Base-by-base conservation (phyloP, 1,140 invertebrate species). In the Zophobas atratus region DNA sequence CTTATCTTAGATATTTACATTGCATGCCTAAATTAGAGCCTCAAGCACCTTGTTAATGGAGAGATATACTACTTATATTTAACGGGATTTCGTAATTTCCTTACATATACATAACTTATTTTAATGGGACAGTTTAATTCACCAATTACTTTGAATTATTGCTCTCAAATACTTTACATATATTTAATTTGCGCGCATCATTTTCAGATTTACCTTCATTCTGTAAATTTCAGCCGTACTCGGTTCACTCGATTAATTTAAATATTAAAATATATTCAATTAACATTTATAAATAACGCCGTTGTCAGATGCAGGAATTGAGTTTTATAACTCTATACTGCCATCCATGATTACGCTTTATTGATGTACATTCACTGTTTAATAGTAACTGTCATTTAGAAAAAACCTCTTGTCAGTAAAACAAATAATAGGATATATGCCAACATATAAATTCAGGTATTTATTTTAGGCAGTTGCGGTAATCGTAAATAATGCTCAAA, bases 21-120 rank as follows among this genome's bases (percentile, higher is more conserved):
- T 72, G 74, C 78, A 76, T 73, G 78, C 70, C 57, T 75, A 78
- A 78, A 78, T 79, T 79, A 76, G 55, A 73, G 70, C 78, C 78
- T 70, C 38, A 76, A 79, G 78, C 78, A 75, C 78, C 75, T 77
- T 79, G 78, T 79, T 79, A 79, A 79, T 79, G 78, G 78, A 77
- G 78, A 79, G 71, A 78, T 78, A 77, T 79, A 79, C 75, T 77
- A 77, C 75, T 77, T 77, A 79, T 79, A 79, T 79, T 79, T 77
- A 79, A 79, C 32, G 63, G 78, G 78, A 79, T 79, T 79, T 79
- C 70, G 78, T 79, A 79, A 79, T 79, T 79, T 79, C 78, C 75
- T 77, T 75, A 71, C 72, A 74, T 63, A 67, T 73, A 79, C 78
- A 79, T 79, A 77, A 79, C 36, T 79, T 79, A 79, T 79, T 75